These are phyloP conservation scores for Trilocha varians DNA, from an alignment of 2,888 invertebrate species.

Conservation along the genomic window DNA sequence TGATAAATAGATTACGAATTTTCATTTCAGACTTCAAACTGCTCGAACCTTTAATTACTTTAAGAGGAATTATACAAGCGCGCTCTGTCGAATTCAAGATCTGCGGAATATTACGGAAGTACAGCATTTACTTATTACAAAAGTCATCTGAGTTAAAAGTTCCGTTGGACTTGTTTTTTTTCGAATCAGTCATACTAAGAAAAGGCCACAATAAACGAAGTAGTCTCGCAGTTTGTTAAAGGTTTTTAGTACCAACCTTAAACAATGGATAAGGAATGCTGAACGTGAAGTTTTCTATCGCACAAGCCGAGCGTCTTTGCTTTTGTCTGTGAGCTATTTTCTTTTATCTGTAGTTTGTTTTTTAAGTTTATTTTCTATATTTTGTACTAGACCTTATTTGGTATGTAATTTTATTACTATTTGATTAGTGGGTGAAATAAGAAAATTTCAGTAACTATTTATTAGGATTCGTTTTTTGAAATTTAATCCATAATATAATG, in stretches of 20 bases:
- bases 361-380: constrained; percentile 56
- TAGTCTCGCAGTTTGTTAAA: constrained; percentile 20
- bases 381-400: too few species aligned
- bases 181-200: neutral
- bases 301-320: constrained; percentile 39
- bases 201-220: neutral
- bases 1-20: constrained; percentile 52
- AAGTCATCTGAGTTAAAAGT: neutral
- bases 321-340: constrained; percentile 66
- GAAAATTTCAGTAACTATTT: too few species aligned
- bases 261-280: constrained; percentile 42
- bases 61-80: constrained; percentile 54
- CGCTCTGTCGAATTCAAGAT: constrained; percentile 42
- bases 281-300: constrained; percentile 55
- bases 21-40: constrained; percentile 50
- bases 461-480: too few species aligned
- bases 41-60: constrained; percentile 59
- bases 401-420: too few species aligned
- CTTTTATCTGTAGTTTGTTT: constrained; percentile 63
- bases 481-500: too few species aligned
- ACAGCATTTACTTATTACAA: constrained; percentile 40
- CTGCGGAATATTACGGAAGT: constrained; percentile 48
- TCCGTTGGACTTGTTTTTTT: neutral
- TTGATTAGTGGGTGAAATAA: too few species aligned
- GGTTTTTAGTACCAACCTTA: constrained; percentile 34